These are phyloP conservation scores for Leptura quadrifasciata DNA, from an alignment of 2,888 invertebrate genomes.

Conservation along the genomic window DNA sequence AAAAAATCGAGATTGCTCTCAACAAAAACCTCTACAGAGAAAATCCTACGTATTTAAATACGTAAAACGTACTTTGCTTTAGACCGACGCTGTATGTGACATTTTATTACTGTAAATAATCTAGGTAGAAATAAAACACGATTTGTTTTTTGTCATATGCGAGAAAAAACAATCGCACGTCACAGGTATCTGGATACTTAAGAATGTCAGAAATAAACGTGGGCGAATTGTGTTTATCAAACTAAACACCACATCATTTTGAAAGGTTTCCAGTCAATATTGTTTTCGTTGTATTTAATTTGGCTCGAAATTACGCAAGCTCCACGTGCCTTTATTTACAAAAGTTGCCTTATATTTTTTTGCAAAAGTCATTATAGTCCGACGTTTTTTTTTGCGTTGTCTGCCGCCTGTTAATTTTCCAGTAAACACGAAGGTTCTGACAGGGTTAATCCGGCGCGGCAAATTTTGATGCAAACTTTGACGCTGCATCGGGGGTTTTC, in stretches of 20 bases:
- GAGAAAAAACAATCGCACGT: neutral
- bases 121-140: neutral
- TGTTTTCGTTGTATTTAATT: neutral
- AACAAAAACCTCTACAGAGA: too few relatives aligned
- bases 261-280: neutral
- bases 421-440: neutral
- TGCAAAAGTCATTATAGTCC: neutral
- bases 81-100: too few relatives aligned
- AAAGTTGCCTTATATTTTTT: neutral
- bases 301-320: neutral
- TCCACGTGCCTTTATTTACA: neutral
- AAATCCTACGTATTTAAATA: too few relatives aligned
- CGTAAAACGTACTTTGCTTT: too few relatives aligned
- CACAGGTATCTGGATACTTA: too few relatives aligned
- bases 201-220: neutral
- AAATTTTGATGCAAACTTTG: neutral
- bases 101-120: neutral
- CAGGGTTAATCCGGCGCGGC: neutral
- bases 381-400: neutral
- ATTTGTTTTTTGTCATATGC: neutral
- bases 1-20: too few relatives aligned
- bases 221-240: neutral
- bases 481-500: neutral
- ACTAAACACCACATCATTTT: neutral
- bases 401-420: neutral